phyloP scores from a whole-genome alignment of 2,888 invertebrate genomes.

The Pollenia angustigena region DNA sequence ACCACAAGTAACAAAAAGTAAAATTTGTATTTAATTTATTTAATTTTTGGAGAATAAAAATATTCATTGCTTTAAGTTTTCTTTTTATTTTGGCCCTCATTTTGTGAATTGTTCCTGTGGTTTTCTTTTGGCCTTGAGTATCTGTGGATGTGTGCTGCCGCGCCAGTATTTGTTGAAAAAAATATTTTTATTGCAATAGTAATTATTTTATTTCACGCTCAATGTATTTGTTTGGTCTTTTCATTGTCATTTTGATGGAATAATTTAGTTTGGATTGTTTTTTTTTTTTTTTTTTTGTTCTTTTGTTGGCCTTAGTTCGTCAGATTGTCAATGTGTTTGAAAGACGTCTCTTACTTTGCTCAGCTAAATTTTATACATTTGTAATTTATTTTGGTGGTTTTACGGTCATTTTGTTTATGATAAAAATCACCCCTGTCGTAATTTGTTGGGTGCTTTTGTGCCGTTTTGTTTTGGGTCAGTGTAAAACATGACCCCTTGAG shows the following conservation, averaged over 20 bases:
- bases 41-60: conserved; percentile 10
- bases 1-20: not conserved
- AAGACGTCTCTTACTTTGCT: conserved; percentile 3
- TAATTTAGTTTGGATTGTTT: conserved; percentile 54
- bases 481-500: conserved; percentile 41
- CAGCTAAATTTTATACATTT: conserved; percentile 25
- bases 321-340: conserved; percentile 34
- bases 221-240: conserved; percentile 65
- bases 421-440: conserved; percentile 26
- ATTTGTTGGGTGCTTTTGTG: not conserved
- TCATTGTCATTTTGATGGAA: conserved; percentile 62
- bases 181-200: conserved; percentile 52
- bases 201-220: conserved; percentile 73
- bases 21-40: conserved; percentile 19
- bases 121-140: not conserved
- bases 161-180: conserved; percentile 35
- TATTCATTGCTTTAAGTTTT: conserved; percentile 2
- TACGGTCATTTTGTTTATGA: conserved; percentile 38
- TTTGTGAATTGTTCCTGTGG: not conserved
- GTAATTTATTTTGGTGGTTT: conserved; percentile 44
- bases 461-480: not conserved
- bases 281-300: not conserved
- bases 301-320: conserved; percentile 14
- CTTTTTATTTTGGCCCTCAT: conserved; percentile 6
- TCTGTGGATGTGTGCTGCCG: not conserved